Evolutionary conservation across 2,797 vertebrate species (phyloP), one percentile per base, ranked within the genome.

Genomic region (Telmatherina bonti): DNA sequence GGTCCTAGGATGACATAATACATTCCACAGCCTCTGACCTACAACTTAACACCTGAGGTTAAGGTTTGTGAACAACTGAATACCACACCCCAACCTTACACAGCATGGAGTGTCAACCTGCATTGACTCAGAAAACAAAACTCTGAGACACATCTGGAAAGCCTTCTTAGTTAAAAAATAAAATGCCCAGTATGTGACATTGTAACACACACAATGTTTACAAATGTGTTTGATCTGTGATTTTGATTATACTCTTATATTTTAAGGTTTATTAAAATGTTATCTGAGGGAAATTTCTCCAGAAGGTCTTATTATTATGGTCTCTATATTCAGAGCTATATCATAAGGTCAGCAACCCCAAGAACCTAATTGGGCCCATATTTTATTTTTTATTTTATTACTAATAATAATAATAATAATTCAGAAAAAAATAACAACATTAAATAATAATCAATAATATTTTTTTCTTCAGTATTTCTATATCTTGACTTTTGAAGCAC

Each of bases 401-500:
- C n/a, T n/a, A 33, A 33, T 35, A 36, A 11, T 11, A n/a, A n/a
- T n/a, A n/a, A n/a, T n/a, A n/a, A n/a, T n/a, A n/a, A n/a, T n/a
- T n/a, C n/a, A n/a, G n/a, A 36, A 36, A 11, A 36, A 36, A 36
- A 36, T 36, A 36, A 36, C 11, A 11, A 36, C 12, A 11, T 10
- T 36, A 12, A 36, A 36, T 36, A 36, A 36, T 11, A 36, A 13
- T 36, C n/a, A 12, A 36, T 36, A 11, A 10, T 11, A 36, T 36
- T 11, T 36, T 38, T 38, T 38, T 38, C 36, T 38, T 38, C 13
- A 15, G 36, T 12, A 22, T 1, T 30, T 22, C 27, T 30, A 72
- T 79, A 60, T 38, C 62, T 81, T 66, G 29, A 53, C 53, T 12
- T 36, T 36, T 10, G 62, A 55, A 56, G 54, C 15, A 72, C 36